A percentile compares a stretch with the other conserved stretches of the same genome.
Evolutionary conservation across 1,140 invertebrate genomes (phyloP).

Genomic region (Cephus cinctus): DNA sequence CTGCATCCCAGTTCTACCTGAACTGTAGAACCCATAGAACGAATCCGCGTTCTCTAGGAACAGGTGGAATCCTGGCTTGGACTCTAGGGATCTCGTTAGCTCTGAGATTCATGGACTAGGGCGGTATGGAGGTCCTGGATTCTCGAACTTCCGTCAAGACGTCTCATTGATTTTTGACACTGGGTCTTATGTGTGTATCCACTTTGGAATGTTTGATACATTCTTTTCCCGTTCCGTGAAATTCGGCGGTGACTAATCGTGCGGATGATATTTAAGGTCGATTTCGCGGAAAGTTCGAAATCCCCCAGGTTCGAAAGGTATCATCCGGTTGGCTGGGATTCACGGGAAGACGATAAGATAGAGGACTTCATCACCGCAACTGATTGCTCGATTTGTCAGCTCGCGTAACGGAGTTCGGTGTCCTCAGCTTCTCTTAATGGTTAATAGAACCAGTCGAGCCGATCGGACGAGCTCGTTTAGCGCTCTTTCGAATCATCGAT

Average conservation of each 20-base stretch:
- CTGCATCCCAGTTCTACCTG: no score
- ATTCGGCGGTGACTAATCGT: conserved; percentile 36
- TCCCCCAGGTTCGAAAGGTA: conserved; percentile 10
- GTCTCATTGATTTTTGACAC: conserved; percentile 15
- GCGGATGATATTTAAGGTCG: conserved; percentile 37
- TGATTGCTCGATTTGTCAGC: conserved; percentile 46
- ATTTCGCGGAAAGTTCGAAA: conserved; percentile 32
- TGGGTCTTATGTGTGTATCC: no score
- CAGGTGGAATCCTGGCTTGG: neutral
- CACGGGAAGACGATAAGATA: conserved; percentile 31
- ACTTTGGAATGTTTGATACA: no score
- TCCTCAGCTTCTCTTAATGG: no score
- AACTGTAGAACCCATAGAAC: no score
- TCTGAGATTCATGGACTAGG: neutral
- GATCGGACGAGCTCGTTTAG: conserved; percentile 19
- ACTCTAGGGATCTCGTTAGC: neutral
- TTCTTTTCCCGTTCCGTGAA: conserved; percentile 10
- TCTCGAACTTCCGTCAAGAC: neutral
- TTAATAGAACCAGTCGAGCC: conserved; percentile 31
- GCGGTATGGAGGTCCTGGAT: neutral
- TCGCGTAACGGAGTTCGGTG: no score
- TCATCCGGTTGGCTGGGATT: neutral
- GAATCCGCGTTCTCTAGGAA: neutral
- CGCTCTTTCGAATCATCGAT: neutral
- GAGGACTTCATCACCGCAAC: conserved; percentile 42